These are phyloP conservation scores for Brachymystax lenok DNA, from an alignment of 2,797 vertebrate species.

Conservation along the genomic window DNA sequence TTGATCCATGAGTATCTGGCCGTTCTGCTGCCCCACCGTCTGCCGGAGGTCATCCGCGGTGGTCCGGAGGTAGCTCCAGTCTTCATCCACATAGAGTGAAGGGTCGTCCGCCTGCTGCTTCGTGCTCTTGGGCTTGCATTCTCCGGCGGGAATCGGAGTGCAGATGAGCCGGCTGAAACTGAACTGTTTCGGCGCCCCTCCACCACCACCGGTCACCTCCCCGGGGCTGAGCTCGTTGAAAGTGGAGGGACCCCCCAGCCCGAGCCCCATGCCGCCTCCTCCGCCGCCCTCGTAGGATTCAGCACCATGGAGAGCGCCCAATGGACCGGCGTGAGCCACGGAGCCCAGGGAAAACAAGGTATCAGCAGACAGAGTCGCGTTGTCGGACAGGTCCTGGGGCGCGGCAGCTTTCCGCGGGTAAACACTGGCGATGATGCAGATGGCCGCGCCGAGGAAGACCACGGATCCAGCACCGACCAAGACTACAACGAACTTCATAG, in stretches of 20 bases:
- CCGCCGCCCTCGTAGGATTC: conserved; percentile 68
- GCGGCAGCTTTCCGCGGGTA: conserved; percentile 81
- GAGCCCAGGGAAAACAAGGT: conserved; percentile 60
- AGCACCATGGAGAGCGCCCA: conserved; percentile 85
- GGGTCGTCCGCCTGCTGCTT: conserved; percentile 68
- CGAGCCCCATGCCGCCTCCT: conserved; percentile 63
- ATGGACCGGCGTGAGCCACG: conserved; percentile 77
- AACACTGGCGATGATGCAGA: conserved; percentile 94
- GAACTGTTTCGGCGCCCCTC: conserved; percentile 72
- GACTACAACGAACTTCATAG: conserved; percentile 94
- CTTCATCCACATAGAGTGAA: conserved; percentile 69
- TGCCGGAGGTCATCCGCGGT: conserved; percentile 90
- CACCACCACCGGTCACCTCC: conserved; percentile 65
- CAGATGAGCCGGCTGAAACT: conserved; percentile 89
- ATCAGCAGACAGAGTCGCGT: conserved; percentile 79
- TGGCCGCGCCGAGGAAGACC: conserved; percentile 92
- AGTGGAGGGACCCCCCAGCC: conserved; percentile 72
- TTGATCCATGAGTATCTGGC: conserved; percentile 90
- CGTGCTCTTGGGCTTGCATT: conserved; percentile 78
- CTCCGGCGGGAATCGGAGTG: conserved; percentile 82
- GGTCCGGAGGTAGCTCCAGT: conserved; percentile 83
- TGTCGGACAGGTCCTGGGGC: conserved; percentile 70
- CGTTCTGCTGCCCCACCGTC: conserved; percentile 89
- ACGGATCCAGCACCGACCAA: conserved; percentile 90
- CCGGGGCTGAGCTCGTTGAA: conserved; percentile 76